These are phyloP conservation scores for Nettapus auritus DNA, from an alignment of 2,113 vertebrate species.

Conservation along the genomic window DNA sequence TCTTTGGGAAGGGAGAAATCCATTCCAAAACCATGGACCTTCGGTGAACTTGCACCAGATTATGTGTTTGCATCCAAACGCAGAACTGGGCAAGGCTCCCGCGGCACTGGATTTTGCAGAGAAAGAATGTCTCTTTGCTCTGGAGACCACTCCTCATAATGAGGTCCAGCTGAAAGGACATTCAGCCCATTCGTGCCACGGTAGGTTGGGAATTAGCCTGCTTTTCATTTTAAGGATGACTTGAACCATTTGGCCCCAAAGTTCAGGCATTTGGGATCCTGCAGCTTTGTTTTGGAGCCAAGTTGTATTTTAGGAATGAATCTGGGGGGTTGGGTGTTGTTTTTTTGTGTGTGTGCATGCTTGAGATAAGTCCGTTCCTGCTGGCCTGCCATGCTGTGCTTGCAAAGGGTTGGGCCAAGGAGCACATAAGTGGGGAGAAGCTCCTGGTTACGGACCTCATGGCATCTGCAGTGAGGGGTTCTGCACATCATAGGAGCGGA, in stretches of 20 bases:
- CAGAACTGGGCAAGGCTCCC: neutral
- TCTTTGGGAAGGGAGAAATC: neutral
- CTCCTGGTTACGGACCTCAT: neutral
- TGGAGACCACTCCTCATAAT: neutral
- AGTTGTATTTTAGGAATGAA: conserved; percentile 25
- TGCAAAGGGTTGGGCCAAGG: neutral
- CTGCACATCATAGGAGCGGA: neutral
- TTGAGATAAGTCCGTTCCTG: neutral
- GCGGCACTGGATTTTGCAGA: neutral
- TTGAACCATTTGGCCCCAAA: neutral
- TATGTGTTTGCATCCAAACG: neutral
- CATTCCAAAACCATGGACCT: neutral
- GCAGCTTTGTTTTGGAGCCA: neutral
- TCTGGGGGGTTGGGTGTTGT: neutral
- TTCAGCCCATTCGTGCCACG: neutral
- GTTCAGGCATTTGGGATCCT: neutral
- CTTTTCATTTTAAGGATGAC: neutral
- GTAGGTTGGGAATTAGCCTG: neutral
- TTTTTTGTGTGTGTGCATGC: neutral
- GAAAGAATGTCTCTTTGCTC: neutral
- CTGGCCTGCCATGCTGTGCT: neutral
- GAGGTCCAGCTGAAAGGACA: neutral
- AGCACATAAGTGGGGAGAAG: neutral
- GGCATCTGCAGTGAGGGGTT: neutral
- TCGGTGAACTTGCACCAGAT: conserved; percentile 10